Evolutionary conservation across 2,113 vertebrate genomes (phyloP).

Genomic region (Eonycteris spelaea): DNA sequence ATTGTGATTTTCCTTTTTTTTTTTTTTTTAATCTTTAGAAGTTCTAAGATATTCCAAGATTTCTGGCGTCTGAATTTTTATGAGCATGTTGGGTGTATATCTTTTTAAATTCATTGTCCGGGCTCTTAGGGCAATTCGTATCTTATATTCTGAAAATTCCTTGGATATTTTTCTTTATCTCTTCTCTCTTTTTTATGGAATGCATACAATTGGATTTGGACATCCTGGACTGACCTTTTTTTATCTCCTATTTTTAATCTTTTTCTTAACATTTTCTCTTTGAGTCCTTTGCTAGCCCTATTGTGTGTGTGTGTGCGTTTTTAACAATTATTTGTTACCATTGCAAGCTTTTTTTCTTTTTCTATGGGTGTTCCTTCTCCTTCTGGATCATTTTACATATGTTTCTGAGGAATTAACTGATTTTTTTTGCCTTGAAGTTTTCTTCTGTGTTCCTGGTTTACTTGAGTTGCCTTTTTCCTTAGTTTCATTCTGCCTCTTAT

Average conservation of each 20-base stretch:
- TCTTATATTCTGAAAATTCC: neutral
- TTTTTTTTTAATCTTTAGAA: neutral
- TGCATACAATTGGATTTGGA: neutral
- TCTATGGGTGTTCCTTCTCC: neutral
- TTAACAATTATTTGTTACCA: neutral
- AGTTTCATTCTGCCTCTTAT: neutral
- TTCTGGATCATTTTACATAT: neutral
- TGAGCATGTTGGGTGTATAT: neutral
- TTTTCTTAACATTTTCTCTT: slow-evolving; percentile 15
- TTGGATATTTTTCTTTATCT: neutral
- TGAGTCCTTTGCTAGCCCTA: neutral
- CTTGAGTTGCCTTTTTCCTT: neutral
- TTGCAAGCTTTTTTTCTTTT: neutral
- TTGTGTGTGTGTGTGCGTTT: neutral
- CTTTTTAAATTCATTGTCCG: slow-evolving; percentile 20
- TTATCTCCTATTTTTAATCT: neutral
- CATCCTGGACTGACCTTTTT: neutral
- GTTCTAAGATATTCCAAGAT: neutral
- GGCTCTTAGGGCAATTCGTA: neutral
- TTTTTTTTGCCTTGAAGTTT: slow-evolving; percentile 30
- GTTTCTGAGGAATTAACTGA: neutral
- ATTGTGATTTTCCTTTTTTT: neutral
- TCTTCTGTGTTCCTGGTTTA: neutral
- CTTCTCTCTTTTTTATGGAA: neutral
- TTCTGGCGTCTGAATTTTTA: neutral